These are phyloP conservation scores for Drosophila longiperda DNA, from an alignment of 2,888 invertebrate species.

Conservation along the genomic window DNA sequence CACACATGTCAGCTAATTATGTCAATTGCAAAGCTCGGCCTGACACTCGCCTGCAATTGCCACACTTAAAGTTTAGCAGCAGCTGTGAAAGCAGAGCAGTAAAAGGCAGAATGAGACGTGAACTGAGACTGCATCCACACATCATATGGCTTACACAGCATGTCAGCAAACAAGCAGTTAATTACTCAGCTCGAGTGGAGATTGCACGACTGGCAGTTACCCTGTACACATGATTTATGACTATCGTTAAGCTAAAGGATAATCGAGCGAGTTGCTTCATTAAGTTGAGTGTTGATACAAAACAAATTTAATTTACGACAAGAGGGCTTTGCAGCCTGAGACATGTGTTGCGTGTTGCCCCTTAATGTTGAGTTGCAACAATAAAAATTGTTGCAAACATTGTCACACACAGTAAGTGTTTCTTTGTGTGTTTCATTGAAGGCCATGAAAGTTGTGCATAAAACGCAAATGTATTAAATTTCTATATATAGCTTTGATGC, in stretches of 20 bases:
- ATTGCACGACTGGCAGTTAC: background rate
- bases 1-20: conserved; percentile 59
- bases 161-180: conserved; percentile 29
- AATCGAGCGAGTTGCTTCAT: background rate
- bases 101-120: conserved; percentile 2
- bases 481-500: conserved; percentile 34
- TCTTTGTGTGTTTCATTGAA: conserved; percentile 22
- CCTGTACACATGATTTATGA: background rate
- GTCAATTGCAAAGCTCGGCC: conserved; percentile 64
- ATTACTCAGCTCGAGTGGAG: background rate
- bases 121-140: conserved; percentile 12
- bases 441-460: conserved; percentile 29
- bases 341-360: conserved; percentile 25
- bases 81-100: conserved; percentile 10
- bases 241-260: background rate
- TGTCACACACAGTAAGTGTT: conserved; percentile 3
- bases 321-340: background rate
- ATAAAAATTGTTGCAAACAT: conserved; percentile 21
- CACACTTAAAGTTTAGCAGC: conserved; percentile 46
- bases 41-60: conserved; percentile 59
- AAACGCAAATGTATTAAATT: conserved; percentile 66
- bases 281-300: background rate
- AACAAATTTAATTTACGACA: background rate
- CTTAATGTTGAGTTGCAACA: conserved; percentile 42
- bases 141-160: conserved; percentile 39